Conservation (phyloP, 2,888 invertebrate species). For the Cantharis nigra region DNA sequence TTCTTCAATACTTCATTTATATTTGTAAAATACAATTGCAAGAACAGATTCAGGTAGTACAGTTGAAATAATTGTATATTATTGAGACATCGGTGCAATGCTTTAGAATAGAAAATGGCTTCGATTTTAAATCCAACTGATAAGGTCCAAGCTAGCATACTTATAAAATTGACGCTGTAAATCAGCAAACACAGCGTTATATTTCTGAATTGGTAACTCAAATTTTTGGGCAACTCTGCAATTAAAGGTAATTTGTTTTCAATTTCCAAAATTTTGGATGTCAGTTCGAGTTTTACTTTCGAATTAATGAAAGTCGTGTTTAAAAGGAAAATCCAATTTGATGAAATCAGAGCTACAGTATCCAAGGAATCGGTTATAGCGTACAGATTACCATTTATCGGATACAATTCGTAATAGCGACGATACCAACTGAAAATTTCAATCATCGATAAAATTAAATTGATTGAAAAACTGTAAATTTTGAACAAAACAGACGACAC, state of each 20-base stretch:
- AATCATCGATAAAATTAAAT: not conserved
- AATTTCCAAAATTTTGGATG: not conserved
- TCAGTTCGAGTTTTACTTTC: not conserved
- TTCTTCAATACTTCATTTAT: not conserved
- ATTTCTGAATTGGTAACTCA: not conserved
- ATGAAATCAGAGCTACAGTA: not conserved
- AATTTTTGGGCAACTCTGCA: not conserved
- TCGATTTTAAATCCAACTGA: not conserved
- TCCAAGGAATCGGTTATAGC: not conserved
- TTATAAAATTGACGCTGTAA: not conserved
- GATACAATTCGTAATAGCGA: not conserved
- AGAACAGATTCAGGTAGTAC: slow-evolving; percentile 1
- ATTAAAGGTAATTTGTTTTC: not conserved
- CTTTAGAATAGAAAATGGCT: not conserved
- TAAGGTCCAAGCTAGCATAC: not conserved
- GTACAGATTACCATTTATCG: not conserved
- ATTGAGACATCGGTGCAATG: not conserved
- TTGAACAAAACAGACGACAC: not conserved
- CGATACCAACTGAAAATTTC: not conserved
- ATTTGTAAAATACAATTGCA: not conserved
- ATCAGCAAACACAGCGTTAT: not conserved
- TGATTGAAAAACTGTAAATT: not conserved
- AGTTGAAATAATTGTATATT: not conserved
- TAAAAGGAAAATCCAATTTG: not conserved
- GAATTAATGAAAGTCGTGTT: not conserved